These are phyloP conservation scores for Steatocranus sp. DNA, from an alignment of 2,797 vertebrate genomes.

Conservation along the genomic window DNA sequence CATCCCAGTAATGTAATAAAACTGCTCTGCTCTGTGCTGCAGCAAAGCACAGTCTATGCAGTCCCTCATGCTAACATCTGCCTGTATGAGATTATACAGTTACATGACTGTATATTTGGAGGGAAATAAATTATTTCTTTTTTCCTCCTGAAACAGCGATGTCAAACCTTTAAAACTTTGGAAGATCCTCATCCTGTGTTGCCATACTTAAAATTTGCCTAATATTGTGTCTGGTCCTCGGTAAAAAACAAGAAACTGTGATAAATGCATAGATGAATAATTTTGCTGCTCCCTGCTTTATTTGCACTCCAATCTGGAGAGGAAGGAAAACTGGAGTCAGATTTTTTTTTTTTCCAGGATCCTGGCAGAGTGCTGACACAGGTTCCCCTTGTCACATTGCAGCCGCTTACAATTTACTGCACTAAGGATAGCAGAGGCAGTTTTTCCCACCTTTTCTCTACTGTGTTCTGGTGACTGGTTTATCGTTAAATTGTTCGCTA, in stretches of 20 bases:
- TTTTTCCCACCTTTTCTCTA: not conserved
- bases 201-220: not conserved
- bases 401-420: slow-evolving; percentile 37
- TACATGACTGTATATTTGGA: not conserved
- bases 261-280: slow-evolving; percentile 8
- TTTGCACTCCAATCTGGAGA: slow-evolving; percentile 19
- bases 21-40: not conserved
- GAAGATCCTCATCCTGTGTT: not conserved
- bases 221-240: not conserved
- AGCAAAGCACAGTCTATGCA: slow-evolving; percentile 4
- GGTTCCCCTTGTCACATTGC: slow-evolving; percentile 56
- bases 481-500: not conserved
- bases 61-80: slow-evolving; percentile 13
- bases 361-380: slow-evolving; percentile 75
- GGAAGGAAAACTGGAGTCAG: slow-evolving; percentile 75
- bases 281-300: slow-evolving; percentile 29
- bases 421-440: not conserved
- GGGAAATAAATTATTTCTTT: not conserved
- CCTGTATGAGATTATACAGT: slow-evolving; percentile 16
- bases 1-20: slow-evolving; percentile 20
- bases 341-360: slow-evolving; percentile 64
- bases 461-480: not conserved
- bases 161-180: not conserved
- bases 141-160: not conserved
- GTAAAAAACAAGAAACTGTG: not conserved